These are phyloP conservation scores for Synergus laeviventris DNA, from an alignment of 2,888 invertebrate genomes.

Conservation along the genomic window DNA sequence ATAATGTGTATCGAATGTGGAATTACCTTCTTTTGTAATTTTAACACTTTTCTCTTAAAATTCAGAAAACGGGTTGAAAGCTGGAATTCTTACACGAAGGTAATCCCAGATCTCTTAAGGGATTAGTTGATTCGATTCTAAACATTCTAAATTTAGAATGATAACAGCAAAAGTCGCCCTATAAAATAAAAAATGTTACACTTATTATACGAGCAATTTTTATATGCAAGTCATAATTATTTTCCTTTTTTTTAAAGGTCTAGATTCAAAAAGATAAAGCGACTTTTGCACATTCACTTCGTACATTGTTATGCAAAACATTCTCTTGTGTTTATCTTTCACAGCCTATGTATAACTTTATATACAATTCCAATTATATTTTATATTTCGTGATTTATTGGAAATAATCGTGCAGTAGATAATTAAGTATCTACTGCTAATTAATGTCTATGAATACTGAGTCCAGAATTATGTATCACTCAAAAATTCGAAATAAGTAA, in stretches of 20 bases:
- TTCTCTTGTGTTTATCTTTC: conserved; percentile 34
- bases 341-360: conserved; percentile 39
- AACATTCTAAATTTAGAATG: background rate
- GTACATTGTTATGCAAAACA: conserved; percentile 3
- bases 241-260: background rate
- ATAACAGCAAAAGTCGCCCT: background rate
- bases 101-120: background rate
- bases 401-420: conserved; percentile 26
- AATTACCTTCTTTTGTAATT: conserved; percentile 20
- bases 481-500: background rate
- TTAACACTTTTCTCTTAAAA: background rate
- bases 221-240: background rate
- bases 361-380: conserved; percentile 10
- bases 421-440: conserved; percentile 22
- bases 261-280: conserved; percentile 11
- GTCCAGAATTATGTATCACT: conserved; percentile 33
- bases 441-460: conserved; percentile 31
- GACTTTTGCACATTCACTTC: background rate
- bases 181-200: conserved; percentile 7
- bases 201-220: background rate
- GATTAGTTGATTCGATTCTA: background rate
- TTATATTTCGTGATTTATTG: background rate
- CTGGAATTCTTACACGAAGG: background rate
- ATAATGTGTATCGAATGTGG: background rate
- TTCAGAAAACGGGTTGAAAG: background rate